These are phyloP conservation scores for Rhadinocentrus ornatus DNA, from an alignment of 2,797 vertebrate genomes.

Conservation along the genomic window DNA sequence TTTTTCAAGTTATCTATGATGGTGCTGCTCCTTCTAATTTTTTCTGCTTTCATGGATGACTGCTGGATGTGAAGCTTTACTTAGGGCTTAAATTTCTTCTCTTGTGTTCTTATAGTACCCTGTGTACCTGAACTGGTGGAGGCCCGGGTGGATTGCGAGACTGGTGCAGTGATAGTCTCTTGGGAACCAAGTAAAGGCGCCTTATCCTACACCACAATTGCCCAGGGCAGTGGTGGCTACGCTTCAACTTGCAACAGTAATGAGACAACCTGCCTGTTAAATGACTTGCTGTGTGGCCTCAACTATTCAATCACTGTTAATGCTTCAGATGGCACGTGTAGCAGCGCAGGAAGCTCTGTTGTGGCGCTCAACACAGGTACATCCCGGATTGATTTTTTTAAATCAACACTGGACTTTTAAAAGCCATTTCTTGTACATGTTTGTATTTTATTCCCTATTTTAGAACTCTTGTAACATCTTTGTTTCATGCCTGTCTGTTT, in stretches of 20 bases:
- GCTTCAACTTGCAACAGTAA: slow-evolving; percentile 63
- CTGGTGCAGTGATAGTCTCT: slow-evolving; percentile 65
- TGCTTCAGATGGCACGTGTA: slow-evolving; percentile 68
- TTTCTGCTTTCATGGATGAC: background rate
- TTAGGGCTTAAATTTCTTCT: background rate
- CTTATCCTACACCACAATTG: slow-evolving; percentile 65
- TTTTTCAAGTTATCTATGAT: no score
- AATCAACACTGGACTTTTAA: background rate
- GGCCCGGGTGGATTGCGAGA: slow-evolving; percentile 67
- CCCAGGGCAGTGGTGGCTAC: slow-evolving; percentile 69
- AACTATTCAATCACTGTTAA: slow-evolving; percentile 76
- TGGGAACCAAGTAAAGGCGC: slow-evolving; percentile 81
- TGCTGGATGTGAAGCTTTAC: background rate
- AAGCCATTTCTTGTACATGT: background rate
- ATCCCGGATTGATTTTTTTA: background rate
- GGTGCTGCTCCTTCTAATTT: background rate
- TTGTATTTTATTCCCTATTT: background rate
- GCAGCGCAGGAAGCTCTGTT: slow-evolving; percentile 62
- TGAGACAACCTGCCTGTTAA: slow-evolving; percentile 64
- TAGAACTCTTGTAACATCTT: background rate
- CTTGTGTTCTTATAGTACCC: slow-evolving; percentile 67
- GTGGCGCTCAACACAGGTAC: slow-evolving; percentile 74
- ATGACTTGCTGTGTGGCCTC: slow-evolving; percentile 73
- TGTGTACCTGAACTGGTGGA: slow-evolving; percentile 72
- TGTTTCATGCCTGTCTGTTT: slow-evolving; percentile 3